Percentiles rank a stretch among this genome's conserved stretches.
Conservation (phyloP, 2,888 invertebrate species). For the Endotricha flammealis region DNA sequence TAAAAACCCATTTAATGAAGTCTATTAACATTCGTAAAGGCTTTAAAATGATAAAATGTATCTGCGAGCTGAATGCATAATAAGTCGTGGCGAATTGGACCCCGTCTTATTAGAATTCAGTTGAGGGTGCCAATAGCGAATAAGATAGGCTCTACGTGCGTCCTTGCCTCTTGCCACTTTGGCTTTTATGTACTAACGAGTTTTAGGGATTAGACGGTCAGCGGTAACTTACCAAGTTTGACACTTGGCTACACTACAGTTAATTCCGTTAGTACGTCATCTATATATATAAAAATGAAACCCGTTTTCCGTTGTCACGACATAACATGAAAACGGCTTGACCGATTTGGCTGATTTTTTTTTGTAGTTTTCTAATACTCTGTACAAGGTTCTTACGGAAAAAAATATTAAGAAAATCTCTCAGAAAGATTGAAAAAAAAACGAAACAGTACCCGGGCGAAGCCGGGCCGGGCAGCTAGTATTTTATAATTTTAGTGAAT, state of each 20-base stretch:
- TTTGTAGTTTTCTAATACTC: no score
- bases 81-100: slow-evolving; percentile 23
- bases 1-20: slow-evolving; percentile 49
- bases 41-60: slow-evolving; percentile 45
- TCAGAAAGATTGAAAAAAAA: no score
- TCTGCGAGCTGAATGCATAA: slow-evolving; percentile 39
- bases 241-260: not conserved
- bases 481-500: no score
- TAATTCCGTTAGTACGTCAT: no score
- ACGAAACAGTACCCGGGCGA: no score
- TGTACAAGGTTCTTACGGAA: no score
- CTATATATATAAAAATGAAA: no score
- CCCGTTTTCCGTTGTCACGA: no score
- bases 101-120: slow-evolving; percentile 30
- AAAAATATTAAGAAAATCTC: no score
- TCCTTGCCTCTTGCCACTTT: slow-evolving; percentile 14
- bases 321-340: no score
- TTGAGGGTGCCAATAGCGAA: slow-evolving; percentile 23
- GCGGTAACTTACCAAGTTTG: slow-evolving; percentile 1
- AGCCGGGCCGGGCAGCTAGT: no score
- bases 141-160: slow-evolving; percentile 5
- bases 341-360: no score
- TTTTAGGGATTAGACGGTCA: slow-evolving; percentile 2
- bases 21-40: slow-evolving; percentile 42
- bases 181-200: slow-evolving; percentile 13